phyloP scores from a whole-genome alignment of 2,113 vertebrate species.

The Grammomys surdaster region DNA sequence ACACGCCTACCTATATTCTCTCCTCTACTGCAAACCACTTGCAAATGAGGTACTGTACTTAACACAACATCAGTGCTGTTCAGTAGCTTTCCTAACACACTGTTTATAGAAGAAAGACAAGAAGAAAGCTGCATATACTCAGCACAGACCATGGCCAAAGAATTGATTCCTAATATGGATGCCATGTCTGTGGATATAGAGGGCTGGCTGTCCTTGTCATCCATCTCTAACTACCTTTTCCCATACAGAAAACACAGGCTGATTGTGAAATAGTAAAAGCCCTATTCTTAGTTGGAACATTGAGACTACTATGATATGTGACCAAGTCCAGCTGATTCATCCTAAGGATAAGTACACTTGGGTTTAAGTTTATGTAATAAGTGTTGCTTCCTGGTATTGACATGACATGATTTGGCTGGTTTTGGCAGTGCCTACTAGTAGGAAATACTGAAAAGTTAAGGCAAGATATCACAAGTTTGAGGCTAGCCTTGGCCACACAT shows the following conservation, averaged over 20 bases:
- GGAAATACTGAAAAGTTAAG: neutral
- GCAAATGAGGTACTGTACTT: neutral
- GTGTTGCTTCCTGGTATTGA: neutral
- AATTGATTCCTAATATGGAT: neutral
- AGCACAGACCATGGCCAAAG: neutral
- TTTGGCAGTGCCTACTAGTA: neutral
- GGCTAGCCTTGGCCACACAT: neutral
- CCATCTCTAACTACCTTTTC: neutral
- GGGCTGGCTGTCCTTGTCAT: neutral
- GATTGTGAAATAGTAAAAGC: neutral
- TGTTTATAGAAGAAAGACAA: neutral
- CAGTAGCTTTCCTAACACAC: neutral
- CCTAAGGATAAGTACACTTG: neutral
- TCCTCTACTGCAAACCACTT: neutral
- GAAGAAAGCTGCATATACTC: neutral
- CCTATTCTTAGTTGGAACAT: neutral
- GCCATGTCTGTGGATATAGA: neutral
- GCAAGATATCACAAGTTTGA: neutral
- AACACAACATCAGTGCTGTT: neutral
- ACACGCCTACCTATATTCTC: neutral
- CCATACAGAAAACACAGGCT: neutral
- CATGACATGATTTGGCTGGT: neutral
- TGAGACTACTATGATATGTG: neutral
- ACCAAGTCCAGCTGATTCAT: constrained; percentile 25
- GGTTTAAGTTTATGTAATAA: neutral